These are phyloP conservation scores for Agrenia bidenticulata DNA, from an alignment of 2,888 invertebrate species.

Conservation along the genomic window DNA sequence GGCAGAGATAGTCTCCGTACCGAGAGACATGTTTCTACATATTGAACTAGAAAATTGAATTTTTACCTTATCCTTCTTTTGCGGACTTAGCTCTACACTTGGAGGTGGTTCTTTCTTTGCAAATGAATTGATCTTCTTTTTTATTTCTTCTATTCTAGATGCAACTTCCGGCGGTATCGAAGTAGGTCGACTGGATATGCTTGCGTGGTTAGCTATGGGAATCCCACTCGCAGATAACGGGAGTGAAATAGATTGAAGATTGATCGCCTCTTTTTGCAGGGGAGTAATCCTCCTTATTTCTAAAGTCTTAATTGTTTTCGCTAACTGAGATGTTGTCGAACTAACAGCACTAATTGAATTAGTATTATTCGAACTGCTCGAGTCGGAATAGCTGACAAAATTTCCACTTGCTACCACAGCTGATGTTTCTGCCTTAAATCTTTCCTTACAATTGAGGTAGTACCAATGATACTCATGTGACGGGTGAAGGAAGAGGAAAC, in stretches of 20 bases:
- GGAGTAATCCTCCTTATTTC: not conserved
- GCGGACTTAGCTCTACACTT: not conserved
- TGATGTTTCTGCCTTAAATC: conserved; percentile 39
- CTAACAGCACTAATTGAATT: not conserved
- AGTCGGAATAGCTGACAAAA: conserved; percentile 43
- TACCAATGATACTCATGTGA: conserved; percentile 76
- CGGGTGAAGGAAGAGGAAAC: conserved; percentile 82
- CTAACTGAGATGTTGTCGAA: not conserved
- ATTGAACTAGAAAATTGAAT: conserved; percentile 15
- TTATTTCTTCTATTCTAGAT: conserved; percentile 25
- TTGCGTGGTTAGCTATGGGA: conserved; percentile 28
- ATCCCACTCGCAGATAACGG: conserved; percentile 23
- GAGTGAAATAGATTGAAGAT: conserved; percentile 11
- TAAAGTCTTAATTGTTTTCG: conserved; percentile 5
- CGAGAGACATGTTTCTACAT: conserved; percentile 1
- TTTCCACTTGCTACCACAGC: conserved; percentile 47
- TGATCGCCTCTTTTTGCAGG: not conserved
- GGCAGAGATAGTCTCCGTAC: not conserved
- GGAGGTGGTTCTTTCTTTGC: conserved; percentile 13
- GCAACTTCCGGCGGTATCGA: conserved; percentile 26
- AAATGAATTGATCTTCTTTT: conserved; percentile 21
- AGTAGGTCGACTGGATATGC: conserved; percentile 25
- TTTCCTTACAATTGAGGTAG: conserved; percentile 61
- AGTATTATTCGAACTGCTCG: not conserved
- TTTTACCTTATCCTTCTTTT: conserved; percentile 5